These are phyloP conservation scores for Drosophila acutilabella DNA, from an alignment of 2,888 invertebrate genomes.

Conservation along the genomic window DNA sequence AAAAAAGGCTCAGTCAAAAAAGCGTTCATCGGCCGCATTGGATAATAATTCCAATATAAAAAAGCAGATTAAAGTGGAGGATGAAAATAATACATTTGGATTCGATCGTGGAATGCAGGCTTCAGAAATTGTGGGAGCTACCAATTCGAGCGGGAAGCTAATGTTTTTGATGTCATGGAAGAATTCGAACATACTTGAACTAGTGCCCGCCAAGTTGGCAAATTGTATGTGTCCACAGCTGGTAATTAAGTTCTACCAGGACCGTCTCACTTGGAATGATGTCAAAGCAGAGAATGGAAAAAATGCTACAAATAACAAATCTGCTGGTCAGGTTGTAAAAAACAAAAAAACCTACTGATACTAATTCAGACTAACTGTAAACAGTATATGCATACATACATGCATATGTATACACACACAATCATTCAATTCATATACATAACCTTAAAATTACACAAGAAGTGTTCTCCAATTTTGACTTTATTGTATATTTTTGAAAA, in stretches of 20 bases:
- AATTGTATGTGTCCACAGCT: slow-evolving; percentile 94
- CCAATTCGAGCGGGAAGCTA: slow-evolving; percentile 95
- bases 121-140: slow-evolving; percentile 94
- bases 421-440: not conserved
- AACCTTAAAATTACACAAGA: not conserved
- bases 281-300: not conserved
- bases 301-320: not conserved
- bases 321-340: not conserved
- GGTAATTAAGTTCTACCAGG: slow-evolving; percentile 96
- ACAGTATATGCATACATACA: not conserved
- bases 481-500: not conserved
- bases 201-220: slow-evolving; percentile 94
- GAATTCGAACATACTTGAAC: slow-evolving; percentile 94
- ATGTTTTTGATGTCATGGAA: slow-evolving; percentile 98
- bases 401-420: not conserved
- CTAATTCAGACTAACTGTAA: slow-evolving; percentile 13
- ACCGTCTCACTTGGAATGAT: slow-evolving; percentile 89
- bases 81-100: slow-evolving; percentile 85
- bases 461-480: not conserved
- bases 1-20: slow-evolving; percentile 84
- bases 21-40: slow-evolving; percentile 83
- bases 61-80: not conserved
- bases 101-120: slow-evolving; percentile 93
- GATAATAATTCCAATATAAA: slow-evolving; percentile 53
- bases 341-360: not conserved